Percentiles rank a stretch among this genome's conserved stretches.
These are phyloP conservation scores for Varecia variegata DNA, from an alignment of 2,797 vertebrate genomes.

Conservation along the genomic window DNA sequence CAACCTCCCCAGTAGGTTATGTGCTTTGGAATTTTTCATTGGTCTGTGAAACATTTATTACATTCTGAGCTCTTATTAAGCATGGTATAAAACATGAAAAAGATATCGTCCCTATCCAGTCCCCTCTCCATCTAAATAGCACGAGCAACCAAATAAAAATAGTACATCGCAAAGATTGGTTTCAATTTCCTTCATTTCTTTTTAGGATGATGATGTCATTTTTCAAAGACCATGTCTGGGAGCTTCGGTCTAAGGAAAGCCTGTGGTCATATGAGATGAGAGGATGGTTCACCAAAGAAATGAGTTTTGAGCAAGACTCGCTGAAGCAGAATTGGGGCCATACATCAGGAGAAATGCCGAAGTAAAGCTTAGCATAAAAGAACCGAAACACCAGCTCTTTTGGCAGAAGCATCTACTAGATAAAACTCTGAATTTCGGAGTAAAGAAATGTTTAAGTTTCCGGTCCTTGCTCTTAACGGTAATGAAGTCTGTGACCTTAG, in stretches of 20 bases:
- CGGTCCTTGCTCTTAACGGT: neutral
- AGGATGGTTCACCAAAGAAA: conserved; percentile 78
- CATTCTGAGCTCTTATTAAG: conserved; percentile 73
- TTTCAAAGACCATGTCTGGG: conserved; percentile 75
- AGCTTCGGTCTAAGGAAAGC: conserved; percentile 72
- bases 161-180: conserved; percentile 72
- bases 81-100: conserved; percentile 70
- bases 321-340: conserved; percentile 76
- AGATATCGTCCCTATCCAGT: conserved; percentile 64
- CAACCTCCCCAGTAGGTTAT: conserved; percentile 66
- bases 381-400: conserved; percentile 41
- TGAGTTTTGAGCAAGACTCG: conserved; percentile 79
- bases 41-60: conserved; percentile 78
- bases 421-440: conserved; percentile 41
- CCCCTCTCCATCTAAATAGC: conserved; percentile 71
- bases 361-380: conserved; percentile 68
- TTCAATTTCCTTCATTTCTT: conserved; percentile 80
- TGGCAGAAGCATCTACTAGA: conserved; percentile 34
- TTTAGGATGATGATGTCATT: conserved; percentile 78
- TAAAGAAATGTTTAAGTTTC: conserved; percentile 36
- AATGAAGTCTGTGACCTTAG: conserved; percentile 18
- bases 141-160: conserved; percentile 78
- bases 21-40: conserved; percentile 72
- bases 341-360: conserved; percentile 73
- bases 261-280: conserved; percentile 79